These are phyloP conservation scores for Tethya wilhelma DNA, from an alignment of 37 sponge, comb jelly and placozoan species.

Conservation along the genomic window DNA sequence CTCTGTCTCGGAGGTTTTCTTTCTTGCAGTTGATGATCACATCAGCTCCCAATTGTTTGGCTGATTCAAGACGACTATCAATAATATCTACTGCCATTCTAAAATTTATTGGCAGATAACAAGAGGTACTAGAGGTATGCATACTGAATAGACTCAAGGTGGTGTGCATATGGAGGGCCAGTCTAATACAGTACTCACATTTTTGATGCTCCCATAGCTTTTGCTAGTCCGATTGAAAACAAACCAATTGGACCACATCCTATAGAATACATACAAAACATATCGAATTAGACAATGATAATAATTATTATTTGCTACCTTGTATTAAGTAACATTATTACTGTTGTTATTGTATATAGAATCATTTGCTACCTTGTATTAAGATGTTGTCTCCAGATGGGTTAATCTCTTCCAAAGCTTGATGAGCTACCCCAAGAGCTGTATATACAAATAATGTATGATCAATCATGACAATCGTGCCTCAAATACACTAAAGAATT, in stretches of 20 bases:
- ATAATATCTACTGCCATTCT: conserved; percentile 81
- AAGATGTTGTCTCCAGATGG: conserved; percentile 77
- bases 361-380: conserved; percentile 60
- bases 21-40: conserved; percentile 70
- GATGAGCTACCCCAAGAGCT: conserved; percentile 95
- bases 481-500: neutral
- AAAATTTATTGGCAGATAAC: too few relatives aligned
- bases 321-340: conserved; percentile 8
- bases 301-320: too few relatives aligned
- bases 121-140: neutral
- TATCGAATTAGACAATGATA: neutral
- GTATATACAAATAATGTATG: neutral
- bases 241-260: conserved; percentile 95
- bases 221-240: conserved; percentile 78
- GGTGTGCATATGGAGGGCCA: too few relatives aligned
- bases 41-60: conserved; percentile 81
- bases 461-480: neutral
- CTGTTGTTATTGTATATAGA: neutral
- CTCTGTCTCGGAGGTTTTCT: conserved; percentile 69
- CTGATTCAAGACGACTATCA: conserved; percentile 60
- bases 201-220: conserved; percentile 77
- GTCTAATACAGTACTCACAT: conserved; percentile 64
- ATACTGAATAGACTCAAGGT: conserved; percentile 7
- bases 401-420: conserved; percentile 80
- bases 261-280: too few relatives aligned